Percentiles rank a stretch among this genome's conserved stretches.
phyloP scores from a whole-genome alignment of 2,888 invertebrate species.

The Papilio protenor region DNA sequence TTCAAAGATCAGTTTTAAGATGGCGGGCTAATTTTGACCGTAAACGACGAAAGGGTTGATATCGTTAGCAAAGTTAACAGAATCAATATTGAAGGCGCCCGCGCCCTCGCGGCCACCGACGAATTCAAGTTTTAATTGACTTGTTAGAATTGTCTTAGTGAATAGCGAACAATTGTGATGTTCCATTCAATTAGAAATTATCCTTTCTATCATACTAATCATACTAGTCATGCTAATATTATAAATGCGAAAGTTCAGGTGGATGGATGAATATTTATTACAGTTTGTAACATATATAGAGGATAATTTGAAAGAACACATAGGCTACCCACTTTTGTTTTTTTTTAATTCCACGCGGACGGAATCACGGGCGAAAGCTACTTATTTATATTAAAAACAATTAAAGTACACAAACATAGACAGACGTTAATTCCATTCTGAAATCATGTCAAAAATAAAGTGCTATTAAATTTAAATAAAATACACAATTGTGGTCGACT shows the following conservation, averaged over 20 bases:
- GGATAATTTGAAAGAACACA: too few relatives aligned
- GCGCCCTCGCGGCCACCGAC: conserved; percentile 26
- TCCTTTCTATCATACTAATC: neutral
- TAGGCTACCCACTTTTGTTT: too few relatives aligned
- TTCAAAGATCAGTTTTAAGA: conserved; percentile 14
- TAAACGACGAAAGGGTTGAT: conserved; percentile 34
- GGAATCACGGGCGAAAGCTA: too few relatives aligned
- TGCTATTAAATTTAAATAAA: neutral
- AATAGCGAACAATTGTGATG: conserved; percentile 24
- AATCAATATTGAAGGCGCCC: conserved; percentile 32
- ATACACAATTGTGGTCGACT: neutral
- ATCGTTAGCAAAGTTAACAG: conserved; percentile 35
- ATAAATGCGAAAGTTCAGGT: too few relatives aligned
- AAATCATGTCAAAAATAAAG: neutral
- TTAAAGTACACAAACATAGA: neutral
- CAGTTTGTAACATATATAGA: too few relatives aligned
- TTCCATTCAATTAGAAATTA: conserved; percentile 27
- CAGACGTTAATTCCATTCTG: neutral
- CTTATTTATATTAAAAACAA: neutral
- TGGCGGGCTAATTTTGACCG: conserved; percentile 29
- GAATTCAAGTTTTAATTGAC: conserved; percentile 41
- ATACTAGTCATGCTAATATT: too few relatives aligned
- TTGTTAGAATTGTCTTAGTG: conserved; percentile 39
- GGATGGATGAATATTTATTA: too few relatives aligned
- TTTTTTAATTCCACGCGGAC: too few relatives aligned